Evolutionary conservation across 35 echinoderm and acorn worm genomes (phyloP), one percentile per base, ranked within the genome.

Genomic region (Ophioderma brevispina): DNA sequence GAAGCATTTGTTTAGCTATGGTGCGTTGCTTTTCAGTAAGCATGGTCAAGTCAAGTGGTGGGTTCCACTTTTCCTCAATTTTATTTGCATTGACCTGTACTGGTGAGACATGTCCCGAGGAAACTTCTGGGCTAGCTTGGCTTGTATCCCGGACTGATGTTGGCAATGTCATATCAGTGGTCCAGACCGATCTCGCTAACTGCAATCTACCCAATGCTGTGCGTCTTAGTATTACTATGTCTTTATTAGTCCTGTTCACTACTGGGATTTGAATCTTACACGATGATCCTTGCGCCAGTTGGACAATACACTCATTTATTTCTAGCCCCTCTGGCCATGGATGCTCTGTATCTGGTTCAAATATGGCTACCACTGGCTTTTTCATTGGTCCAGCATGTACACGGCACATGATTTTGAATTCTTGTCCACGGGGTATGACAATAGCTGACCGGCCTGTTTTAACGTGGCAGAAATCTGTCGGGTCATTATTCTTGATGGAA

Each of bases 191-290:
- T 33, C 36, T 19, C 1, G 36, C 87, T 18, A 89, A 32, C 15
- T 91, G 25, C 15, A 95, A 40, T 17, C 56, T 30, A 10, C 93
- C 93, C 32, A 95, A n/a, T 28, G 28, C 11, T 11, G 89, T 91
- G 23, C 89, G 82, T 81, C 76, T 79, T 1, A 19, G 42, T 8
- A 95, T 13, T 21, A 40, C 37, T n/a, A 95, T 55, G 36, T 91
- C 39, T 56, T 79, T 85, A 55, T 87, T 34, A 18, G 89, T 52
- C 0, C 14, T 31, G 64, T 95, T 95, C 8, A 37, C 38, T 3
- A 95, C 93, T n/a, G 35, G 82, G 17, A 95, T 83, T 21, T 50
- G 86, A 32, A 95, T 37, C 32, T 35, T 37, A 31, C 89, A 41
- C 32, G 89, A 87, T 2, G 76, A 81, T 19, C 76, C 89, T 35